Percentiles rank a stretch among this genome's conserved stretches.
These are phyloP conservation scores for Sapayoa aenigma DNA, from an alignment of 2,113 vertebrate species.

Conservation along the genomic window DNA sequence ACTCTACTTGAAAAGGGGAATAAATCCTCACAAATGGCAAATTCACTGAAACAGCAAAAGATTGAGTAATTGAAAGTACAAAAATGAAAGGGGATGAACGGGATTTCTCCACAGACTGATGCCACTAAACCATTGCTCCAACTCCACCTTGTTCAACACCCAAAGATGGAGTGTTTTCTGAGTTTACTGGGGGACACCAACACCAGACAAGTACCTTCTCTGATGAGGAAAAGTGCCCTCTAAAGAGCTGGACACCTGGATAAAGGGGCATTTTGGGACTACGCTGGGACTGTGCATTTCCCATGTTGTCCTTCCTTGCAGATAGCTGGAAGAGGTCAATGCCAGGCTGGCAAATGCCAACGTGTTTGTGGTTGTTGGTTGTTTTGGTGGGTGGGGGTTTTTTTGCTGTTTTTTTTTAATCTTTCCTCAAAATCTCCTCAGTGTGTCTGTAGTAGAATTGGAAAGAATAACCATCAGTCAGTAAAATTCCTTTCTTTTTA, in stretches of 20 bases:
- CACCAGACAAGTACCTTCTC: not conserved
- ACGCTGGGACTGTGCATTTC: not conserved
- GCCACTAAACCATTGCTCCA: not conserved
- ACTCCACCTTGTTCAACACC: not conserved
- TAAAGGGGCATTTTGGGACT: not conserved
- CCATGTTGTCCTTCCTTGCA: not conserved
- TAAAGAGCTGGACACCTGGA: fast-evolving
- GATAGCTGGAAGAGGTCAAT: not conserved
- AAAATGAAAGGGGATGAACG: not conserved
- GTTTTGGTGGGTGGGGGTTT: too few species aligned
- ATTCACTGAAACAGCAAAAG: not conserved
- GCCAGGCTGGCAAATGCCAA: not conserved
- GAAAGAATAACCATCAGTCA: not conserved
- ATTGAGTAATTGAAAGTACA: not conserved
- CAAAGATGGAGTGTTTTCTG: not conserved
- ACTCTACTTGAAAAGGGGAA: not conserved
- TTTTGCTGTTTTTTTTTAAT: too few species aligned
- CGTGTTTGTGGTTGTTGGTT: not conserved
- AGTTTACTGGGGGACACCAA: not conserved
- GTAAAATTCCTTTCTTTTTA: not conserved
- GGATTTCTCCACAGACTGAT: not conserved
- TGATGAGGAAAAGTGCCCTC: not conserved
- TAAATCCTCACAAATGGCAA: not conserved
- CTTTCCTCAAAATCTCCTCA: fast-evolving
- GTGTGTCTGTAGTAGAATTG: not conserved